Conservation (phyloP, 2,113 vertebrate species). For the Apistogramma diplotaenia region DNA sequence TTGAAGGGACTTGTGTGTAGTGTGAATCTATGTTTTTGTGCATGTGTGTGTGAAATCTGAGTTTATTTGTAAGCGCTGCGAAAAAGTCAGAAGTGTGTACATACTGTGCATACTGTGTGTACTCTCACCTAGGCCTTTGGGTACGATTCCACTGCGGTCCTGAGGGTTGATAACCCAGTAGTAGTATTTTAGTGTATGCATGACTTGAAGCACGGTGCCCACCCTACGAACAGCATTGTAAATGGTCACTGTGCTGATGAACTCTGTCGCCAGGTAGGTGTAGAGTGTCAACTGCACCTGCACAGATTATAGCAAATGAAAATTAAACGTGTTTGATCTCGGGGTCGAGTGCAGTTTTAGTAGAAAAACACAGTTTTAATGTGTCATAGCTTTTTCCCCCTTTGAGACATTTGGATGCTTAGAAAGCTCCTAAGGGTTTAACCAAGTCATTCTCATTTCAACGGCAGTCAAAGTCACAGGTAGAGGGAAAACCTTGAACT, state of each 20-base stretch:
- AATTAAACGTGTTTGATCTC: background rate
- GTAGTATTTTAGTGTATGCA: constrained; percentile 96
- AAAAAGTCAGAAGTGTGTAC: background rate
- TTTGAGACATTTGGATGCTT: background rate
- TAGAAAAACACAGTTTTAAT: background rate
- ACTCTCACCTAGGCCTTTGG: constrained; percentile 87
- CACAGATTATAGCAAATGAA: constrained; percentile 2
- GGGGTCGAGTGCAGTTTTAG: background rate
- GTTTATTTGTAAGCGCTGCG: background rate
- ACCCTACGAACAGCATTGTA: constrained; percentile 93
- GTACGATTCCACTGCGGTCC: constrained; percentile 91
- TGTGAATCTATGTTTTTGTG: background rate
- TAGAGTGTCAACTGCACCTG: constrained; percentile 93
- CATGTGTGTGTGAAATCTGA: background rate
- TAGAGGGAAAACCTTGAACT: constrained; percentile 26
- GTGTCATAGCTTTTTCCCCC: background rate
- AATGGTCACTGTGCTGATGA: constrained; percentile 94
- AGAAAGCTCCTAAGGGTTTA: background rate
- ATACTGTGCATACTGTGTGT: background rate
- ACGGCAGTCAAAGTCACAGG: constrained; percentile 2
- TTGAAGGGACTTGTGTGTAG: background rate
- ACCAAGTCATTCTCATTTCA: constrained; percentile 12
- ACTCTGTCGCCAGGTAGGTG: constrained; percentile 95
- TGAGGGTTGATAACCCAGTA: constrained; percentile 96
- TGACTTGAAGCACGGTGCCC: constrained; percentile 92